A percentile compares a stretch with the other conserved stretches of the same genome.
These are phyloP conservation scores for Phoxinus phoxinus DNA, from an alignment of 2,113 vertebrate genomes.

Conservation along the genomic window DNA sequence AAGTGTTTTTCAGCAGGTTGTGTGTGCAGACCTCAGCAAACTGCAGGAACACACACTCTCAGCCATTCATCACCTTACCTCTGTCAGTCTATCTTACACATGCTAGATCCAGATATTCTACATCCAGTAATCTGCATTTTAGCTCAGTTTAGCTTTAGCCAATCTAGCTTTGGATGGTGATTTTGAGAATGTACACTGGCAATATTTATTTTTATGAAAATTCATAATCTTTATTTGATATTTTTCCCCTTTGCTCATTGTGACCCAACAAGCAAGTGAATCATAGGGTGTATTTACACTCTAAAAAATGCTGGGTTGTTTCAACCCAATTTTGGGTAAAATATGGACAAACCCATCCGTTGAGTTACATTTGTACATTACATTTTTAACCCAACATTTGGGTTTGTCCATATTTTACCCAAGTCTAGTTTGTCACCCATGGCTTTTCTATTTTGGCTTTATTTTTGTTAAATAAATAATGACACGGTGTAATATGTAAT, in stretches of 20 bases:
- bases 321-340: no score
- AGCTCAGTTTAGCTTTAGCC: neutral
- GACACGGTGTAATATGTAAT: no score
- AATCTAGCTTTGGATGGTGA: neutral
- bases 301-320: no score
- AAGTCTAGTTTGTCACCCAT: no score
- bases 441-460: no score
- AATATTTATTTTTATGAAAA: neutral
- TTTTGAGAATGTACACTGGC: neutral
- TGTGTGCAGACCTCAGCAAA: constrained; percentile 34
- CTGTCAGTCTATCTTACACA: constrained; percentile 17
- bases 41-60: constrained; percentile 33
- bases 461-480: no score
- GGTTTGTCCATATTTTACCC: no score
- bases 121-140: neutral
- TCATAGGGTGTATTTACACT: no score
- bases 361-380: no score
- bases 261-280: no score
- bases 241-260: neutral
- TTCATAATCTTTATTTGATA: neutral
- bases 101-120: neutral
- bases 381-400: no score
- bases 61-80: constrained; percentile 42
- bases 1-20: constrained; percentile 50
- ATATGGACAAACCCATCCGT: no score